phyloP scores from a whole-genome alignment of 2,797 vertebrate genomes.

The Coreius guichenoti region DNA sequence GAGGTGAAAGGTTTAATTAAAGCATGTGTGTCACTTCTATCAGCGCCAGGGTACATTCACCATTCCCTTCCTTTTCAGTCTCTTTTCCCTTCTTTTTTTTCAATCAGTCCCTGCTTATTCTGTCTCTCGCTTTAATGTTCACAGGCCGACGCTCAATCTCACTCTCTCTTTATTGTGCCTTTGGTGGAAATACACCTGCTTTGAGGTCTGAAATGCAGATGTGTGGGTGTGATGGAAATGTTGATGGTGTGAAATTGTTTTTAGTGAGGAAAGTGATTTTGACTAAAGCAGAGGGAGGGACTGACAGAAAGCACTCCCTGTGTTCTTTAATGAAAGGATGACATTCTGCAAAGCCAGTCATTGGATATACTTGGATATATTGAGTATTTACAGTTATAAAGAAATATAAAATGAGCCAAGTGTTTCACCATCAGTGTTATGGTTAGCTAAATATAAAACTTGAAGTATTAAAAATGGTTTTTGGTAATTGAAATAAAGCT shows the following conservation, averaged over 20 bases:
- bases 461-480: background rate
- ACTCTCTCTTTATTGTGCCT: slow-evolving; percentile 34
- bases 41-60: slow-evolving; percentile 9
- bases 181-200: slow-evolving; percentile 41
- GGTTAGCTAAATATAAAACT: background rate
- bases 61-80: slow-evolving; percentile 39
- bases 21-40: slow-evolving; percentile 45
- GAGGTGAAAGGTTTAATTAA: slow-evolving; percentile 56
- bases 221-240: slow-evolving; percentile 39
- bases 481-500: background rate
- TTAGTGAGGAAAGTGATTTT: slow-evolving; percentile 11
- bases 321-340: background rate
- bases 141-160: background rate
- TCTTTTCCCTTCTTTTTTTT: slow-evolving; percentile 26
- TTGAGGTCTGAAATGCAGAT: slow-evolving; percentile 46
- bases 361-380: background rate
- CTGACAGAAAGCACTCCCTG: slow-evolving; percentile 1
- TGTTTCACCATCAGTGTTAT: background rate
- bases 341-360: background rate
- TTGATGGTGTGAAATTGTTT: slow-evolving; percentile 27
- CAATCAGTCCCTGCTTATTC: slow-evolving; percentile 28
- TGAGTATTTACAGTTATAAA: background rate
- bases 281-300: slow-evolving; percentile 13
- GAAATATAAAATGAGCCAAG: background rate
- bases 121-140: slow-evolving; percentile 34